Evolutionary conservation across 2,888 invertebrate species (phyloP).

Genomic region (Drosophila lacicola): DNA sequence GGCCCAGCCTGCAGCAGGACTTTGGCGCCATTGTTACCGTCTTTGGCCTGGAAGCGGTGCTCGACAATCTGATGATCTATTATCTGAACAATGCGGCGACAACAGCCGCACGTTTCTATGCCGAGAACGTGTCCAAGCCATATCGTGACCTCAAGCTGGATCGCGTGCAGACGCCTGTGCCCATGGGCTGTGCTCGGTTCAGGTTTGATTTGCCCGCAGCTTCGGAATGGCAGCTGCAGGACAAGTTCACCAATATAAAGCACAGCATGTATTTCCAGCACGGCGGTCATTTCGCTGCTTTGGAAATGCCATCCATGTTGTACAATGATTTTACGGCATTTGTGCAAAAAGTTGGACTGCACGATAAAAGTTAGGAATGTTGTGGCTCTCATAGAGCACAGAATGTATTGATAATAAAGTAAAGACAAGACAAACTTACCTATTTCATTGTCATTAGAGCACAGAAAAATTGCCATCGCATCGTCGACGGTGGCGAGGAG

Average conservation of each 20-base stretch:
- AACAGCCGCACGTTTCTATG: constrained; percentile 89
- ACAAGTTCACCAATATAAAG: constrained; percentile 89
- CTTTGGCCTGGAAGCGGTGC: constrained; percentile 86
- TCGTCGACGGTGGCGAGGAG: too few species aligned
- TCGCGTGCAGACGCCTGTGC: constrained; percentile 88
- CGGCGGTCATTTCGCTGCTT: constrained; percentile 94
- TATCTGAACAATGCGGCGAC: constrained; percentile 90
- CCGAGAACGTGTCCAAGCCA: constrained; percentile 86
- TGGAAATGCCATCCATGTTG: constrained; percentile 91
- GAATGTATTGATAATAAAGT: background rate
- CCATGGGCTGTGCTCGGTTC: constrained; percentile 91
- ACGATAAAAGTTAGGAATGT: constrained; percentile 2
- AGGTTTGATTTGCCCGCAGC: constrained; percentile 88
- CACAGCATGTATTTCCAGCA: constrained; percentile 88
- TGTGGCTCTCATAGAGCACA: constrained; percentile 3
- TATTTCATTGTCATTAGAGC: background rate
- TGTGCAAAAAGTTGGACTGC: constrained; percentile 83
- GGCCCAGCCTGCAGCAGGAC: constrained; percentile 87
- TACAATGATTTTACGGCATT: constrained; percentile 90
- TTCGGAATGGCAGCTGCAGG: constrained; percentile 87
- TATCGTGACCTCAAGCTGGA: constrained; percentile 66
- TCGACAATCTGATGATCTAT: constrained; percentile 93
- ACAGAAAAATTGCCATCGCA: too few species aligned
- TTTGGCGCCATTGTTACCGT: constrained; percentile 83
- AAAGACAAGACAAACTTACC: background rate